Conservation (phyloP, 2,113 vertebrate species). For the Menura novaehollandiae region DNA sequence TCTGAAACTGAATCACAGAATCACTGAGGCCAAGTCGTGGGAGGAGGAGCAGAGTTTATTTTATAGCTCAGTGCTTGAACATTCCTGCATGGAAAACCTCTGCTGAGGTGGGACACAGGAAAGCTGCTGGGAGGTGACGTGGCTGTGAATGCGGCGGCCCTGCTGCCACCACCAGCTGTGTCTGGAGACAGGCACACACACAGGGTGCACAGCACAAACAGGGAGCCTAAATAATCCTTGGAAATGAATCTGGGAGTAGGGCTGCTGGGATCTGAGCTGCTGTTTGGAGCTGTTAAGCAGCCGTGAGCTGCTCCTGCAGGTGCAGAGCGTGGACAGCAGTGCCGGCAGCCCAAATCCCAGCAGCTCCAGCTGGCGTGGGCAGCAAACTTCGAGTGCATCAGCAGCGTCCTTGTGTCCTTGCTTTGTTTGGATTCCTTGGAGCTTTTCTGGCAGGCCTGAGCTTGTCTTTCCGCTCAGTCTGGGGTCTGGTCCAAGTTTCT, state of each 20-base stretch:
- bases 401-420: neutral
- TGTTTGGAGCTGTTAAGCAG: neutral
- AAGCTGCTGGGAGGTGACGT: neutral
- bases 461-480: neutral
- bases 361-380: neutral
- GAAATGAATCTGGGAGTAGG: neutral
- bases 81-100: neutral
- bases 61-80: neutral
- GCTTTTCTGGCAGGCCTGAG: neutral
- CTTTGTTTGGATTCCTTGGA: neutral
- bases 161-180: neutral
- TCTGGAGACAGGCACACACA: neutral
- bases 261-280: too few species aligned
- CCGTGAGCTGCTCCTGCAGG: fast-evolving
- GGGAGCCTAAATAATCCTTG: neutral
- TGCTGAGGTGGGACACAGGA: neutral
- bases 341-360: neutral
- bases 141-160: neutral
- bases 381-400: neutral
- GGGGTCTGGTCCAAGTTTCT: neutral
- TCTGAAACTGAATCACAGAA: neutral
- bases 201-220: neutral
- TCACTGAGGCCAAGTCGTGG: neutral
- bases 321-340: fast-evolving
- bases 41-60: neutral